phyloP scores from a whole-genome alignment of 2,113 vertebrate genomes.

The Oceanodroma tethys region DNA sequence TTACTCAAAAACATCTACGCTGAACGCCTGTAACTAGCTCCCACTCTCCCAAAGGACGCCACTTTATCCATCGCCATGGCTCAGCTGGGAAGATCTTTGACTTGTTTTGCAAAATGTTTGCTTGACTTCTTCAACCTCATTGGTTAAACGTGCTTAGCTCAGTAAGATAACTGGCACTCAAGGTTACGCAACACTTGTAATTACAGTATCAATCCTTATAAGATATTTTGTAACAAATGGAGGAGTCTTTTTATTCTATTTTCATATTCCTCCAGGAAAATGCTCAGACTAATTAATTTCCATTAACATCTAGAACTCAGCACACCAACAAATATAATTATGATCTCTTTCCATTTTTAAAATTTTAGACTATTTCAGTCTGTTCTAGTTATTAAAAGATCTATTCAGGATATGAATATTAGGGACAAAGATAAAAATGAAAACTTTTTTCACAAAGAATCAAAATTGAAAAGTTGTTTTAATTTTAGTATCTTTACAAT shows the following conservation, averaged over 20 bases:
- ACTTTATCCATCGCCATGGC: neutral
- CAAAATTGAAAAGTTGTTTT: neutral
- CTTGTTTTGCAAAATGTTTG: conserved; percentile 25
- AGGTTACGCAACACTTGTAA: neutral
- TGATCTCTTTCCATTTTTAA: neutral
- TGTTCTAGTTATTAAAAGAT: neutral
- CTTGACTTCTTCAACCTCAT: neutral
- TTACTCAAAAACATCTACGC: neutral
- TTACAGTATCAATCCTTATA: neutral
- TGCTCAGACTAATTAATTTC: conserved; percentile 3
- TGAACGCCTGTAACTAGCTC: neutral
- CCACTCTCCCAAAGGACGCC: neutral
- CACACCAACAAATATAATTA: neutral
- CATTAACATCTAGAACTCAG: neutral
- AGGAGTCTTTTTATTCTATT: conserved; percentile 10
- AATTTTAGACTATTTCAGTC: neutral
- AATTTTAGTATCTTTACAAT: neutral
- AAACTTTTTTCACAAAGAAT: neutral
- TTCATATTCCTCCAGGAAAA: neutral
- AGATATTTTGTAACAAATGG: neutral
- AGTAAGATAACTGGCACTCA: neutral
- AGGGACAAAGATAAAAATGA: neutral
- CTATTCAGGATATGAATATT: neutral
- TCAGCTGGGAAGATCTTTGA: conserved; percentile 21
- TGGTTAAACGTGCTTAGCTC: neutral